Base-by-base conservation (phyloP, 2,797 vertebrate genomes). In the Leptatherina wallacei region DNA sequence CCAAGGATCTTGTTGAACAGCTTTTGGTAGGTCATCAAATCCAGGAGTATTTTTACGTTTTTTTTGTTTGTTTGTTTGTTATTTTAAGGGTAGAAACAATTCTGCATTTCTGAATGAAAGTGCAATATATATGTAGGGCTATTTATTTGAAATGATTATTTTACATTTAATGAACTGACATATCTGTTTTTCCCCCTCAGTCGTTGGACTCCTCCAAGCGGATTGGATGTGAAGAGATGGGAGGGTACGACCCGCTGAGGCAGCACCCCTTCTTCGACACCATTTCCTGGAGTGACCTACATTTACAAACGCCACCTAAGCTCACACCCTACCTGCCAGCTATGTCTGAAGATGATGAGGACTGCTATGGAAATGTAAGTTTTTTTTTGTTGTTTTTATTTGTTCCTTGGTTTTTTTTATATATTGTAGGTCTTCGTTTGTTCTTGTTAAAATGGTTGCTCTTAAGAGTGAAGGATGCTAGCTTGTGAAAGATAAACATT, bases 281-380 rank as follows among this genome's bases (percentile, higher is more conserved):
- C 11, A 95, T 98, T 85, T 94, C 94, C 1, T 99, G 98, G 98
- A 94, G 96, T 67, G 95, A 97, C 75, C 86, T 99, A 9, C 96
- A 99, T 87, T 88, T 95, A 81, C 97, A 99, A 88, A 98, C 95
- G 0, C 97, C 98, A 0, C 98, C 98, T 1, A 99, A 99, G 85
- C 97, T 99, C 80, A 99, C 97, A 0, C 96, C 98, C 0, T 99
- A 99, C 87, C 91, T 99, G 81, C 98, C 98, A 1, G 98, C 98
- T 58, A 99, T 99, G 98, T 99, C 98, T 0, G 98, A 99, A 80
- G 98, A 99, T 42, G 98, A 99, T 18, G 98, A 99, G 87, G 98
- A 99, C 91, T 99, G 98, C 94, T 99, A 99, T 2, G 98, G 98
- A 92, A 99, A 99, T 10, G 98, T 99, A 93, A 93, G 95, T 22